A percentile compares a stretch with the other conserved stretches of the same genome.
Conservation (phyloP, 2,113 vertebrate species). For the Embiotoca jacksoni region DNA sequence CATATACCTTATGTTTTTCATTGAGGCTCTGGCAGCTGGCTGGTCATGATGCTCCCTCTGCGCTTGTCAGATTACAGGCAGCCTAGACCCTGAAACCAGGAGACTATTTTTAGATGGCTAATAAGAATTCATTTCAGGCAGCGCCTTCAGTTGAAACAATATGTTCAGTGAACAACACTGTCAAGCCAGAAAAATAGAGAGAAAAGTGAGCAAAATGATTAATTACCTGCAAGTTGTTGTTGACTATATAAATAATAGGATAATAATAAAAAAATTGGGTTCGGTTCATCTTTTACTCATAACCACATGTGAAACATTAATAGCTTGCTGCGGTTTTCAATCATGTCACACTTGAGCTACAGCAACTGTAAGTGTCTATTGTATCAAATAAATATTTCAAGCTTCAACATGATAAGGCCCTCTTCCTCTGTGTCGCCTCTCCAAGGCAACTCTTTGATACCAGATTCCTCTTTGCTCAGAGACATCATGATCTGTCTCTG, state of each 20-base stretch:
- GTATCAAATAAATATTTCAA: constrained; percentile 77
- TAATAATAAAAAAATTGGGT: constrained; percentile 14
- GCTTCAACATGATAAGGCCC: constrained; percentile 64
- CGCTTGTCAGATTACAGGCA: constrained; percentile 74
- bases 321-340: constrained; percentile 58
- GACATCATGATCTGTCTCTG: constrained; percentile 60
- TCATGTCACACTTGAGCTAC: constrained; percentile 62
- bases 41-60: constrained; percentile 67
- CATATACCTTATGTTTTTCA: constrained; percentile 51
- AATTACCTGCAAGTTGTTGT: constrained; percentile 52
- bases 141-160: constrained; percentile 70
- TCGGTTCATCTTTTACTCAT: constrained; percentile 46
- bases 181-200: constrained; percentile 38
- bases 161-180: constrained; percentile 56
- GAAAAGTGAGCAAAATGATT: constrained; percentile 59
- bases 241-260: constrained; percentile 49
- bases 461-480: constrained; percentile 58
- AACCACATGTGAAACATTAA: constrained; percentile 60
- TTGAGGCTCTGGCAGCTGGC: constrained; percentile 58
- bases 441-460: constrained; percentile 62
- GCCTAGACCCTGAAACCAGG: constrained; percentile 58
- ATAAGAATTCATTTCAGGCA: constrained; percentile 79
- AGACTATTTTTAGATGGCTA: constrained; percentile 79
- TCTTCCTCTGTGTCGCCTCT: constrained; percentile 59
- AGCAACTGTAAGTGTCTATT: constrained; percentile 66